Evolutionary conservation across 2,888 invertebrate species (phyloP).

Genomic region (Trimorus sp.): DNA sequence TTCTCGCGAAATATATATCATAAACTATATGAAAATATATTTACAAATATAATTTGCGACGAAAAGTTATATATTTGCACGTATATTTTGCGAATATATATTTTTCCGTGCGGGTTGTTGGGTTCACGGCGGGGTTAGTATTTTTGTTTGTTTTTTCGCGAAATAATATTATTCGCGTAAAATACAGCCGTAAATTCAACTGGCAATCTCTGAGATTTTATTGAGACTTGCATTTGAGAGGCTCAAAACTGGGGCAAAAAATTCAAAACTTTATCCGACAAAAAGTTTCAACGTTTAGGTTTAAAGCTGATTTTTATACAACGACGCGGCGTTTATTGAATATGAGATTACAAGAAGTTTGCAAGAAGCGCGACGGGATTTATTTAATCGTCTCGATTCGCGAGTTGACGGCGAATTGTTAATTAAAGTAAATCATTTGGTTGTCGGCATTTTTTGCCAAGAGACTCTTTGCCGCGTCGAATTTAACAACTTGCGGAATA

Average conservation of each 20-base stretch:
- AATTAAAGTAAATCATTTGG: no score
- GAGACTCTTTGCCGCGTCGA: not conserved
- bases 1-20: no score
- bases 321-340: constrained; percentile 25
- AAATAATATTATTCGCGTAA: constrained; percentile 17
- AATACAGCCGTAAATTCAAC: constrained; percentile 33
- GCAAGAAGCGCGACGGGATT: constrained; percentile 9
- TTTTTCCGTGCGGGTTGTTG: no score
- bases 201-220: constrained; percentile 31
- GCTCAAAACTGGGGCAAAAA: constrained; percentile 20
- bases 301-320: constrained; percentile 40
- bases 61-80: no score
- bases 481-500: constrained; percentile 21
- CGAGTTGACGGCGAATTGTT: not conserved
- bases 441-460: no score
- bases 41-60: no score
- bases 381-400: constrained; percentile 3
- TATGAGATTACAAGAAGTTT: constrained; percentile 20
- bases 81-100: no score
- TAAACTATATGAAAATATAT: no score
- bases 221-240: constrained; percentile 31
- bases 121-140: no score
- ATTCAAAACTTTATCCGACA: constrained; percentile 30
- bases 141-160: not conserved
- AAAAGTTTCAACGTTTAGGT: constrained; percentile 37